Conservation (phyloP, 2,113 vertebrate genomes). For the Ctenomys sociabilis region DNA sequence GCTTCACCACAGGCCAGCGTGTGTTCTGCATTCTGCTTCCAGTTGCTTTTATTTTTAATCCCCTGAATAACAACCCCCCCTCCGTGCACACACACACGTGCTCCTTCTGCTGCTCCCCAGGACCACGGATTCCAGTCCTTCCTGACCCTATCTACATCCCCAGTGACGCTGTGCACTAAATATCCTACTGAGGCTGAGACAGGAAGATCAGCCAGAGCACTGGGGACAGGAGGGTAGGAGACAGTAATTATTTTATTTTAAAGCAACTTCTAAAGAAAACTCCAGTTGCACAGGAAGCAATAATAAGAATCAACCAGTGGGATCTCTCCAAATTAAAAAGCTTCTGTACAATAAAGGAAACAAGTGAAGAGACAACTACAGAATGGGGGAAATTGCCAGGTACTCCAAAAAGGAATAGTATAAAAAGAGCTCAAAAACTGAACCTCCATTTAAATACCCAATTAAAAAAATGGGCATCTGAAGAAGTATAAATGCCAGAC, state of each 20-base stretch:
- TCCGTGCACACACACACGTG: neutral
- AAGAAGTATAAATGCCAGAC: neutral
- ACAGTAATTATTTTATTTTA: neutral
- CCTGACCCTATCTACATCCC: neutral
- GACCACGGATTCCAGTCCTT: neutral
- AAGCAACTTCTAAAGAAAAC: neutral
- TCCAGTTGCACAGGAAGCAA: neutral
- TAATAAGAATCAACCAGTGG: neutral
- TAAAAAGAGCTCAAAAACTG: neutral
- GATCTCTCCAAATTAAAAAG: neutral
- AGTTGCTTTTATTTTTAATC: neutral
- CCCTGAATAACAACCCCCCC: neutral
- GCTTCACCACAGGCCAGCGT: too few species aligned
- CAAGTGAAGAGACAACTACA: neutral
- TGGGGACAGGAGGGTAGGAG: neutral
- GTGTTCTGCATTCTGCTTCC: neutral
- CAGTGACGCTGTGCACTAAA: neutral
- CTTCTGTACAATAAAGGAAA: neutral
- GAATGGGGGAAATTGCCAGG: accelerated
- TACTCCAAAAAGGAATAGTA: neutral
- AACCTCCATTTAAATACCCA: neutral
- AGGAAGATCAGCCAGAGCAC: too few species aligned
- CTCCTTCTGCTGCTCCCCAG: neutral
- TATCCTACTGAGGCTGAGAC: too few species aligned
- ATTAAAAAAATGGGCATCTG: neutral